Evolutionary conservation across 2,888 invertebrate species (phyloP).

Genomic region (Sinohyriopsis cumingii): DNA sequence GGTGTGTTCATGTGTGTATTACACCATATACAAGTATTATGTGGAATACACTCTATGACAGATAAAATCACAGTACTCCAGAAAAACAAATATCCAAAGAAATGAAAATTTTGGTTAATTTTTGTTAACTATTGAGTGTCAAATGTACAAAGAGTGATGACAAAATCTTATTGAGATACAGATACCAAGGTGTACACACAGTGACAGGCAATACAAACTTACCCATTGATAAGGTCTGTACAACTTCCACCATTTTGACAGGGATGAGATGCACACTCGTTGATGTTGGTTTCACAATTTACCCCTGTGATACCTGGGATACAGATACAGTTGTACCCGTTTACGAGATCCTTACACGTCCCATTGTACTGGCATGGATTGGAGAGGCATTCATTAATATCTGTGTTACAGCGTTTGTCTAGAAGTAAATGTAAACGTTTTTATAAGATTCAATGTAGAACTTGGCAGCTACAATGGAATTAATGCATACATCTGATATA

Average conservation of each 20-base stretch:
- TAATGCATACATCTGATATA: too few species aligned
- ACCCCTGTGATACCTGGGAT: constrained; percentile 88
- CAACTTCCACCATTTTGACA: constrained; percentile 51
- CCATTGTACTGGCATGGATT: constrained; percentile 61
- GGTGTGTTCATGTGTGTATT: too few species aligned
- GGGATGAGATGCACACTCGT: constrained; percentile 59
- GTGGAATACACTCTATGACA: too few species aligned
- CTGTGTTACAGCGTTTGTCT: constrained; percentile 70
- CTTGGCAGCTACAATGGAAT: too few species aligned
- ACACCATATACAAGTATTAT: too few species aligned
- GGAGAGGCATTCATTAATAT: constrained; percentile 77
- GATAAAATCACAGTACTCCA: too few species aligned
- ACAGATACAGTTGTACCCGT: constrained; percentile 55
- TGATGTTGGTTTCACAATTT: constrained; percentile 59
- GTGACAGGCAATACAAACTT: constrained; percentile 6
- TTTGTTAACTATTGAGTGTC: too few species aligned
- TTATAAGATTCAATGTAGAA: too few species aligned
- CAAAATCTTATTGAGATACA: background rate
- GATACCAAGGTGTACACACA: background rate
- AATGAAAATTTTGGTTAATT: too few species aligned
- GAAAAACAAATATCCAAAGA: too few species aligned
- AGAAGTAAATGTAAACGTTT: background rate
- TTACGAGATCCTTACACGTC: constrained; percentile 50
- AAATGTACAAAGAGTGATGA: too few species aligned
- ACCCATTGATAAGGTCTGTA: constrained; percentile 52